Conservation (phyloP, 2,888 invertebrate genomes). For the Aphidius colemani region DNA sequence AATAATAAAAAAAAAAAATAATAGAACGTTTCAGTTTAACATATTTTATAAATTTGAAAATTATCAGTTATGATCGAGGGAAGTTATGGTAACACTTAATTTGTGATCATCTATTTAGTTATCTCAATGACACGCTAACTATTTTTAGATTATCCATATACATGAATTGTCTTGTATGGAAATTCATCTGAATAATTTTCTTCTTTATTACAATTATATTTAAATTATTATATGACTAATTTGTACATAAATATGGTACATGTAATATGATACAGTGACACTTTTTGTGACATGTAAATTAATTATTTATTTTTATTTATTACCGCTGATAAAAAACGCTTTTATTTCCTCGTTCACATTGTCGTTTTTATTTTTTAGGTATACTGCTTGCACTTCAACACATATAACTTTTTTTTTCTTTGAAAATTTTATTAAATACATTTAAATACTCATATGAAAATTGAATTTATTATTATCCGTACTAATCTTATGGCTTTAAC, state of each 20-base stretch:
- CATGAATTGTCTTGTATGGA: too few species aligned
- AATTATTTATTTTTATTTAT: conserved; percentile 21
- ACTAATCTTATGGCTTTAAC: not conserved
- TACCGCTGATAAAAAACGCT: conserved; percentile 29
- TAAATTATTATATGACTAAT: conserved; percentile 55
- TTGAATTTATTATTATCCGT: too few species aligned
- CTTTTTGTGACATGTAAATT: conserved; percentile 42
- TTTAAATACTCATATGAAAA: not conserved
- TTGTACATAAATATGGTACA: conserved; percentile 60
- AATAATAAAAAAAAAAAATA: too few species aligned
- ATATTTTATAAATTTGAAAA: too few species aligned
- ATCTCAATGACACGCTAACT: too few species aligned
- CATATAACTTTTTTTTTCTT: conserved; percentile 10
- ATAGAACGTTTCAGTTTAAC: too few species aligned
- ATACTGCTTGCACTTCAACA: conserved; percentile 13
- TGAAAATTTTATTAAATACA: conserved; percentile 2
- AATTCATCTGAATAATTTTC: not conserved
- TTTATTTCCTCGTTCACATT: conserved; percentile 22
- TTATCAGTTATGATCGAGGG: too few species aligned
- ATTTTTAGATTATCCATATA: too few species aligned
- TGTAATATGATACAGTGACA: conserved; percentile 57
- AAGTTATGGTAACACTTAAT: too few species aligned
- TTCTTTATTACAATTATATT: conserved; percentile 57
- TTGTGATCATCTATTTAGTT: too few species aligned
- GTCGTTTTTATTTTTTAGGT: conserved; percentile 14